Base-by-base conservation (phyloP, 2,797 vertebrate genomes). In the Onychomys arenicola region DNA sequence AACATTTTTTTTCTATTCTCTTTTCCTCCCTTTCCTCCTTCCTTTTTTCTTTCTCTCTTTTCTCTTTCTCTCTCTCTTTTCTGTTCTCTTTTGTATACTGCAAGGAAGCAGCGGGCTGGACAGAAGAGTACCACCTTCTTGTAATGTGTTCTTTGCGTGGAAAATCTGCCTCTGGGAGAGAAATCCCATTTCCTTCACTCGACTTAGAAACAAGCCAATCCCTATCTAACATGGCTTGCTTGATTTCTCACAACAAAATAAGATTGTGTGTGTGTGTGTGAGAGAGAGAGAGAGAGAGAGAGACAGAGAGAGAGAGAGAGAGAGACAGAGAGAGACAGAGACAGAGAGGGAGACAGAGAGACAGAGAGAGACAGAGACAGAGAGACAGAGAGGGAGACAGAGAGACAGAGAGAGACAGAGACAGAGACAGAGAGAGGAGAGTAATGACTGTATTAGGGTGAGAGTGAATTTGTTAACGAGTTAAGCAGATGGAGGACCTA, bases 151-250 rank as follows among this genome's bases (percentile, higher is more conserved):
- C 40, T 46, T 76, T 25, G 13, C 6, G 1, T 27, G 40, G 40
- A 46, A 76, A 14, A 43, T 76, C 73, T 43, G 40, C 73, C 61
- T 87, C 21, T 1, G 23, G 55, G 12, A 84, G 7, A 73, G 7
- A 23, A 55, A 25, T 0, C 0, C 0, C 0, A 8, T 29, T 77
- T 61, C 65, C 32, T 80, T 52, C n/a, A 32, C 12, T n/a, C 5
- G 23, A 12, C 1, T n/a, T 5, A 21, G 52, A 21, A 71, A 16
- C 0, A 16, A 91, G 12, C 29, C 19, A 0, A 32, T 6, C 23
- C 3, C 1, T 2, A 16, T 32, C 69, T 59, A 8, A n/a, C 73
- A 46, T 6, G 59, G 59, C 52, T 14, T 49, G 8, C 43, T 37
- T 4, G 2, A 16, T 27, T 32, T 11, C 11, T 43, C 43, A 59